Evolutionary conservation across 2,888 invertebrate species (phyloP), one percentile per base, ranked within the genome.

Genomic region (Lottia scabra): DNA sequence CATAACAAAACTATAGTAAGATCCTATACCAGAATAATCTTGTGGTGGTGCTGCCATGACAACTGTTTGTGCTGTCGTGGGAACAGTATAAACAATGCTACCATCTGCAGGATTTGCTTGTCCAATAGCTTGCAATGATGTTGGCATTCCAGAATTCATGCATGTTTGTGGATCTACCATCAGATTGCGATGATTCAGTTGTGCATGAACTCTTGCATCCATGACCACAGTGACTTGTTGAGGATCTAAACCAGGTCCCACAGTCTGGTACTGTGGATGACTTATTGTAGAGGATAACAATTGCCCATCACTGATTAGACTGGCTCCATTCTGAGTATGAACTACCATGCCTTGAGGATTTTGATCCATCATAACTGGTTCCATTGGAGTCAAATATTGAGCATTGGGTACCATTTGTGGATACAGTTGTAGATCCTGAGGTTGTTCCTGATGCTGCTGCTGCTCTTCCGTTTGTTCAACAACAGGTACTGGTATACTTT

Each of bases 1-100:
- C 56, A 56, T 56, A 23, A 56, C 56, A 19, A 56, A 56, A 13
- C 56, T 56, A 56, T 56, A 56, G 23, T 56, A 56, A 56, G 56
- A 56, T 15, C 56, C 56, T 6, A 56, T 19, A 56, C 23, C 23
- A 56, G 19, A 23, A 23, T 56, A 56, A 10, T 56, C 56, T 12
- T 56, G 56, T 19, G 19, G 56, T 56, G 56, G 19, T 56, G 56
- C 56, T 23, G 23, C 23, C 19, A 56, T 23, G 23, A 56, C 56
- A 12, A 23, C 23, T 23, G 19, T 19, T 2, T 19, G 19, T 16
- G 56, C 23, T 12, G 56, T 56, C 1, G 56, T 23, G 19, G 56
- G 56, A 12, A 56, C 56, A 3, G 56, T 56, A 23, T 56, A 56
- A 23, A 56, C 56, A 23, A 56, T 56, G 23, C 56, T 23, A 0